Percentiles rank a stretch among this genome's conserved stretches.
These are phyloP conservation scores for Vombatus ursinus DNA, from an alignment of 2,113 vertebrate genomes.

Conservation along the genomic window DNA sequence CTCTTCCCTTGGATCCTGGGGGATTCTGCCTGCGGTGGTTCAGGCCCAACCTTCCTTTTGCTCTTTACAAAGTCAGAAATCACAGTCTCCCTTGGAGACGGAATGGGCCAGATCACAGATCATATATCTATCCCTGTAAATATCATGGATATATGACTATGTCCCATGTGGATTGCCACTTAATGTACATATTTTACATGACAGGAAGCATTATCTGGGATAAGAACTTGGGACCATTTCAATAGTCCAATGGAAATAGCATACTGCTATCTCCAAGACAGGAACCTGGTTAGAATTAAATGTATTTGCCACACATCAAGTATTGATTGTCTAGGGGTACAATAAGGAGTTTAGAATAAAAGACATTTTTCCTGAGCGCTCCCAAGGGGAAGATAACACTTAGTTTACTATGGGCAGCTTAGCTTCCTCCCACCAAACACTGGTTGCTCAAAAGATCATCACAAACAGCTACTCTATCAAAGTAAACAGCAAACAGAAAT, in stretches of 20 bases:
- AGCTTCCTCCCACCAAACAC: neutral
- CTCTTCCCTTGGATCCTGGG: neutral
- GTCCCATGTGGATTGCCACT: neutral
- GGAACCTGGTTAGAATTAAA: neutral
- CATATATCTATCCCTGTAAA: neutral
- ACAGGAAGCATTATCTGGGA: neutral
- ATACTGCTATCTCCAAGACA: neutral
- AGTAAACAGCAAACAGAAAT: neutral
- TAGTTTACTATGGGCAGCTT: neutral
- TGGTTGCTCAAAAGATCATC: neutral
- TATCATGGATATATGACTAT: neutral
- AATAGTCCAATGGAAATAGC: neutral
- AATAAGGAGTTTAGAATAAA: neutral
- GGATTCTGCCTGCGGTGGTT: neutral
- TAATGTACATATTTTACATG: neutral
- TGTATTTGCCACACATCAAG: neutral
- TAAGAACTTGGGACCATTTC: neutral
- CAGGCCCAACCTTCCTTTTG: neutral
- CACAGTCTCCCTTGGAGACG: neutral
- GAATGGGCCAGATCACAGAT: neutral
- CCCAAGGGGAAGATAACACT: neutral
- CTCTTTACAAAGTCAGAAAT: neutral
- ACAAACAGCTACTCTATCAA: neutral
- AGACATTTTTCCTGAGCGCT: neutral
- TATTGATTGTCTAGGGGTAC: neutral